Base-by-base conservation (phyloP, 2,888 invertebrate genomes). In the Acrocera orbiculus region DNA sequence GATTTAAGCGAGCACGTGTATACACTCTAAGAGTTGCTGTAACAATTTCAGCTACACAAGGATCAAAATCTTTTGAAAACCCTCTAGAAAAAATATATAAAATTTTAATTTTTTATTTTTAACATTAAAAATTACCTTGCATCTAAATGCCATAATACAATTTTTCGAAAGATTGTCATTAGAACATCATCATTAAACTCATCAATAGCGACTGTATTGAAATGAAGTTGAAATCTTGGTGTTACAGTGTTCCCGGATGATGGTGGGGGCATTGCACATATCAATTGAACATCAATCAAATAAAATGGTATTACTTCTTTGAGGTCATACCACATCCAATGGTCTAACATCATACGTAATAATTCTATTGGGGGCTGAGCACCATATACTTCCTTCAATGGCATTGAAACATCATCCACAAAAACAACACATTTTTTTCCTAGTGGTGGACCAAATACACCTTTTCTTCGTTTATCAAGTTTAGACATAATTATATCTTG, bases 351-450 rank as follows among this genome's bases (percentile, higher is more conserved):
- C 61, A 90, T 90, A 15, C 93, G 65, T 16, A 95, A 58, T 26
- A 95, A 64, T 55, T 95, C 93, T 35, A 95, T 85, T 0, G 93
- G 87, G 0, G 93, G 92, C 55, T 93, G 92, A 0, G 92, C 90
- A 0, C 92, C 93, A 50, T 85, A 92, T 3, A 71, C 70, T 41
- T 60, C 59, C 39, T 81, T 75, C 46, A 81, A 64, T 0, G 93
- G 93, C 87, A 93, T 87, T 48, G 87, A 89, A n/a, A 95, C 73
- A 54, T 95, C 93, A 51, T 95, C 95, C 22, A 95, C 85, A 54
- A 93, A 93, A 29, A 92, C 73, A 10, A 93, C 78, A 57, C 79
- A 75, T 47, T 76, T 73, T 53, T 87, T 92, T 4, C 87, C 87
- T 30, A 90, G 70, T 0, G 90, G 89, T 2, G 93, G 92, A 0